Percentiles rank a stretch among this genome's conserved stretches.
These are phyloP conservation scores for Tenrec ecaudatus DNA, from an alignment of 2,113 vertebrate species.

Conservation along the genomic window DNA sequence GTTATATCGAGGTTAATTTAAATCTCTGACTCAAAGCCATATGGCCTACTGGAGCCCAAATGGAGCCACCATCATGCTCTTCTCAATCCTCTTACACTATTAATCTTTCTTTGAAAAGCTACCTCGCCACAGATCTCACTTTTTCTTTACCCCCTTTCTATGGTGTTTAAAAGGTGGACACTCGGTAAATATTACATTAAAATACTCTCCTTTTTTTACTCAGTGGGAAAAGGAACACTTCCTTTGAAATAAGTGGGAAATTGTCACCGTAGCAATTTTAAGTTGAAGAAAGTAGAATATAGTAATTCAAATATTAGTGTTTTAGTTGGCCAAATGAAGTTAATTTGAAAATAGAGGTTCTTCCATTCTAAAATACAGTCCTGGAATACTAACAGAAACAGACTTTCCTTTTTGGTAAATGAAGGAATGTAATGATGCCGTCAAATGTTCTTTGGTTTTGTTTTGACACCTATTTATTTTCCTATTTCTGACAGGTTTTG, in stretches of 20 bases:
- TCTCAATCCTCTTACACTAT: conserved; percentile 38
- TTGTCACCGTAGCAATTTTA: conserved; percentile 28
- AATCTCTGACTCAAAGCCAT: background rate
- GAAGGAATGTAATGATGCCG: conserved; percentile 8
- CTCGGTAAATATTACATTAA: conserved; percentile 31
- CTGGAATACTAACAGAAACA: background rate
- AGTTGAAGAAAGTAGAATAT: background rate
- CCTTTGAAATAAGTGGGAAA: conserved; percentile 58
- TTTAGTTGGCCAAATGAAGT: background rate
- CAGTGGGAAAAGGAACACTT: background rate
- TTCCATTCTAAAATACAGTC: conserved; percentile 46
- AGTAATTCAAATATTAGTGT: conserved; percentile 36
- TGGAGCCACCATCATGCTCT: conserved; percentile 6
- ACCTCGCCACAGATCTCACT: conserved; percentile 3
- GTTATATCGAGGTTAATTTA: conserved; percentile 53
- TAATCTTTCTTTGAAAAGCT: conserved; percentile 35
- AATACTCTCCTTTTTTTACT: conserved; percentile 10
- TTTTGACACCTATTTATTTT: conserved; percentile 40
- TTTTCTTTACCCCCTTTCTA: background rate
- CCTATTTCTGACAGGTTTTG: conserved; percentile 59
- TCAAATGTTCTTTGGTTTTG: conserved; percentile 25
- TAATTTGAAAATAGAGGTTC: conserved; percentile 38
- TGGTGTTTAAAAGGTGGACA: conserved; percentile 30
- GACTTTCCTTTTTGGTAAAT: conserved; percentile 53
- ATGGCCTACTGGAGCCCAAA: background rate